phyloP scores from a whole-genome alignment of 2,888 invertebrate species.

The Ischnura elegans region DNA sequence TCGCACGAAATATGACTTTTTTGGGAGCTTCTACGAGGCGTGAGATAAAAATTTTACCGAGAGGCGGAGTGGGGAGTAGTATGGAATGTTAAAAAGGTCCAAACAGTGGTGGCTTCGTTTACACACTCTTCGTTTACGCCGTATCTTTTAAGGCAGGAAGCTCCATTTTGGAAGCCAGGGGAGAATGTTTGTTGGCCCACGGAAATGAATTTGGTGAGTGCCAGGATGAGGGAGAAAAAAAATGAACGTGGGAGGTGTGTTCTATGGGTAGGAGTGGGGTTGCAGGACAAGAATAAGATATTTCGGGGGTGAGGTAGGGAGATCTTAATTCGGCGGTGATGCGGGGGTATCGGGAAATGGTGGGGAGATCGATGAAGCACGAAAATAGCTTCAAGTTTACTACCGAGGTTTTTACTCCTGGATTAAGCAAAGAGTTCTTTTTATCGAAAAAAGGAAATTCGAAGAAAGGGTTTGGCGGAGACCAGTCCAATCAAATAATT shows the following conservation, averaged over 20 bases:
- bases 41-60: too few species aligned
- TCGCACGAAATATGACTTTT: not conserved
- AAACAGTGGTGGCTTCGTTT: not conserved
- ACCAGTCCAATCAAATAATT: too few species aligned
- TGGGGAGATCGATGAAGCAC: not conserved
- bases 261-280: not conserved
- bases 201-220: not conserved
- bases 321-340: not conserved
- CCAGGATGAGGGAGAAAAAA: not conserved
- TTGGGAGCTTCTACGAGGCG: not conserved
- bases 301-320: too few species aligned
- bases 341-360: not conserved
- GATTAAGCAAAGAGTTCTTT: too few species aligned
- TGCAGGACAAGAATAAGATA: too few species aligned
- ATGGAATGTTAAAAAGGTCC: not conserved
- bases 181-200: not conserved
- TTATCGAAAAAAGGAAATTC: too few species aligned
- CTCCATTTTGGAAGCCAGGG: not conserved
- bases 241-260: not conserved
- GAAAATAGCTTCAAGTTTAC: not conserved
- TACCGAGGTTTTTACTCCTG: too few species aligned
- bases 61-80: not conserved
- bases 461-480: too few species aligned
- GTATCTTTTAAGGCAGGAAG: slow-evolving; percentile 38
- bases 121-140: not conserved